Evolutionary conservation across 2,113 vertebrate species (phyloP), one percentile per base, ranked within the genome.

Genomic region (Ceyx margarethae): DNA sequence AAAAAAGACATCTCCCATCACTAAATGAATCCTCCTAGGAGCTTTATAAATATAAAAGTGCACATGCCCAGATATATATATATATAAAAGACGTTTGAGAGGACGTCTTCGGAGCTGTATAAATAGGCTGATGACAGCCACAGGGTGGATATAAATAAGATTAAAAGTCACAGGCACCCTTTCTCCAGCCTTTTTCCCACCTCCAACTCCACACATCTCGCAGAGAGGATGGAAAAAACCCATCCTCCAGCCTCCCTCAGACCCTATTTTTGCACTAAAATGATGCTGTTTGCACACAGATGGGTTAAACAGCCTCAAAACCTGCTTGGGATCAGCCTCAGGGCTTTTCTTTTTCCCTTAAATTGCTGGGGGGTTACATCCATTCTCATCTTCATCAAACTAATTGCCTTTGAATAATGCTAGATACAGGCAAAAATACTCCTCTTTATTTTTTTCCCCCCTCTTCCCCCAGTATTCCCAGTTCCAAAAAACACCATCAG

Each of bases 11-110:
- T 87, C 94, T 94, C 73, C 77, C 3, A 54, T 91, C 25, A 3
- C 93, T 95, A 94, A 97, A 94, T 82, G 90, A 95, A 94, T 96
- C 93, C 95, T 96, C 97, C 2, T 7, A 95, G 94, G 96, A 95
- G 42, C 89, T 85, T 84, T 67, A 95, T 88, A 96, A 96, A 96
- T 97, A 93, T 81, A 93, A 76, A 90, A 25, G 31, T 62, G 91
- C 89, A 83, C 68, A 87, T 33, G 48, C 78, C n/a, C 25, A 78
- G 60, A 84, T 16, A 83, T 66, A 95, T 15, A 83, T 65, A 87
- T 85, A 79, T 95, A 66, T 84, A 95, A 83, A 94, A 97, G 96
- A 93, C 37, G 37, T 82, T 62, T 1, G 21, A 93, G 93, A 83
- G 83, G 71, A 90, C 58, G 26, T 92, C 29, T 37, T 84, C 4